These are phyloP conservation scores for Ferdinandea cuprea DNA, from an alignment of 2,888 invertebrate species.

Conservation along the genomic window DNA sequence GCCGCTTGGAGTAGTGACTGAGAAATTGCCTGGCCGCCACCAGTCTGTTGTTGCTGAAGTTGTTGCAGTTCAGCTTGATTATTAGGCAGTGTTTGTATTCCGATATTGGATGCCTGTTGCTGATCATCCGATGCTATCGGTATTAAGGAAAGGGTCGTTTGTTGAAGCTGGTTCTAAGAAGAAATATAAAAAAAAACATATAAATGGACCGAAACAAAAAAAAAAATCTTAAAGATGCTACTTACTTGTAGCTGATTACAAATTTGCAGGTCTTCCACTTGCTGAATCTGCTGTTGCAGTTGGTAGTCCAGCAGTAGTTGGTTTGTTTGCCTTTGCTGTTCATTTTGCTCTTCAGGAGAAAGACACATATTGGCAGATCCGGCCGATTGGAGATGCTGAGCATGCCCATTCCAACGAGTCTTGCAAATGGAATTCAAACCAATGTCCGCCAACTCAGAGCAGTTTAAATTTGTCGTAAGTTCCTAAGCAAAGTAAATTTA, in stretches of 20 bases:
- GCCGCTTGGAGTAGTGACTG: slow-evolving; percentile 63
- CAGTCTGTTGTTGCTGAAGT: slow-evolving; percentile 77
- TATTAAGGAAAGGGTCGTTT: slow-evolving; percentile 81
- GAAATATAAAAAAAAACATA: neutral
- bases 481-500: slow-evolving; percentile 77
- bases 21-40: slow-evolving; percentile 44
- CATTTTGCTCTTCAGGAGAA: slow-evolving; percentile 78
- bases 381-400: slow-evolving; percentile 78
- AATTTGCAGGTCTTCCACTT: slow-evolving; percentile 83
- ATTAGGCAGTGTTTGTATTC: slow-evolving; percentile 77
- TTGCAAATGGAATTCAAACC: slow-evolving; percentile 83
- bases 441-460: slow-evolving; percentile 82
- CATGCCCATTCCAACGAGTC: slow-evolving; percentile 81
- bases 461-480: slow-evolving; percentile 82
- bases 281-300: slow-evolving; percentile 83
- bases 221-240: neutral
- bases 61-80: slow-evolving; percentile 79
- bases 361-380: slow-evolving; percentile 76
- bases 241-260: slow-evolving; percentile 82
- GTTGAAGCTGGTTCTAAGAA: slow-evolving; percentile 80
- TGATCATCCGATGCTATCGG: slow-evolving; percentile 80
- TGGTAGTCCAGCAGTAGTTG: slow-evolving; percentile 82
- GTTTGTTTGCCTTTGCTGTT: slow-evolving; percentile 80
- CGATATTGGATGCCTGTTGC: slow-evolving; percentile 76
- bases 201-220: no score